These are phyloP conservation scores for Schizopygopsis pylzovi DNA, from an alignment of 2,797 vertebrate genomes.

Conservation along the genomic window DNA sequence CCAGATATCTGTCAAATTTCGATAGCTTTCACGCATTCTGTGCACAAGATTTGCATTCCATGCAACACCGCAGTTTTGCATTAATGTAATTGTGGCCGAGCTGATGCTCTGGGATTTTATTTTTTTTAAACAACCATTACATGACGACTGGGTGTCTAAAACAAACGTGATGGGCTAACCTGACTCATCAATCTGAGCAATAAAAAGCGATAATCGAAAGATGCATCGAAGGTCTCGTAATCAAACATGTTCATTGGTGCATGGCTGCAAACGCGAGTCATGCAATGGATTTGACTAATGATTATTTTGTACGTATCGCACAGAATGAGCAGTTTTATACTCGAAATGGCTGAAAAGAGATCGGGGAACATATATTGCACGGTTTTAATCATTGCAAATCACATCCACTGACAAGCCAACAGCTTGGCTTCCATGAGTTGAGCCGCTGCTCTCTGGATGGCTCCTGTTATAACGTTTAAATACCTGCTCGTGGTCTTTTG, in stretches of 20 bases:
- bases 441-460: slow-evolving; percentile 9
- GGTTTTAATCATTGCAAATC: slow-evolving; percentile 47
- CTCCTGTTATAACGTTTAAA: slow-evolving; percentile 33
- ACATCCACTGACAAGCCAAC: slow-evolving; percentile 39
- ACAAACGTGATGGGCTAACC: slow-evolving; percentile 43
- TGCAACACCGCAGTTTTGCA: slow-evolving; percentile 64
- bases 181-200: slow-evolving; percentile 50
- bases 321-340: background rate
- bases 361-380: background rate
- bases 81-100: slow-evolving; percentile 51
- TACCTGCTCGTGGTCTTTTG: slow-evolving; percentile 36
- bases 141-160: slow-evolving; percentile 34
- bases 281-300: slow-evolving; percentile 34
- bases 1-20: slow-evolving; percentile 38
- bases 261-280: slow-evolving; percentile 49
- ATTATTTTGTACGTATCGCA: background rate
- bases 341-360: background rate
- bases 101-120: slow-evolving; percentile 21
- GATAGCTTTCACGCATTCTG: slow-evolving; percentile 47
- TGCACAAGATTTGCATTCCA: slow-evolving; percentile 59
- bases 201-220: slow-evolving; percentile 36
- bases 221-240: slow-evolving; percentile 45
- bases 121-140: slow-evolving; percentile 7
- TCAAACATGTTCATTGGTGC: slow-evolving; percentile 50
- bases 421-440: slow-evolving; percentile 3